Conservation (phyloP, 2,888 invertebrate genomes). For the Seira musarum region DNA sequence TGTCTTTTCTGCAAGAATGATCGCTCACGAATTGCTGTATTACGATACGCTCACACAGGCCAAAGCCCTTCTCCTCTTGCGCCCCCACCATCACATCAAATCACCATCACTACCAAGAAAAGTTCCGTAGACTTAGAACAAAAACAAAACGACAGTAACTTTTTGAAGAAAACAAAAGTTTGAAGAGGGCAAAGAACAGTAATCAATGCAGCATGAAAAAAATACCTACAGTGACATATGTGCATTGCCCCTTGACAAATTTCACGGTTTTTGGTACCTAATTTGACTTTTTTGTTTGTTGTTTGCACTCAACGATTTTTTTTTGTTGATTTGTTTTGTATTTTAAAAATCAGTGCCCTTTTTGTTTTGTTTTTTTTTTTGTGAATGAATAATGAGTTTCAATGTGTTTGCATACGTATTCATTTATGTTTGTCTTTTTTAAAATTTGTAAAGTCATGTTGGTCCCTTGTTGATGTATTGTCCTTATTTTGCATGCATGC, state of each 20-base stretch:
- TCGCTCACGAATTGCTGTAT: conserved; percentile 2
- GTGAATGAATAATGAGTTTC: too few species aligned
- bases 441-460: neutral
- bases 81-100: too few species aligned
- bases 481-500: conserved; percentile 34
- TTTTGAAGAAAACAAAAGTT: conserved; percentile 5
- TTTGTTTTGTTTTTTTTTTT: too few species aligned
- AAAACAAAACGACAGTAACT: conserved; percentile 2
- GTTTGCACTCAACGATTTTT: neutral
- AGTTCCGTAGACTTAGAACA: neutral
- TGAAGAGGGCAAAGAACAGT: neutral
- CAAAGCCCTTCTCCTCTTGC: conserved; percentile 36
- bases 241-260: conserved; percentile 1
- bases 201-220: conserved; percentile 1
- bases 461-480: conserved; percentile 15
- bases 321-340: too few species aligned
- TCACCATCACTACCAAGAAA: too few species aligned
- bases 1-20: conserved; percentile 34
- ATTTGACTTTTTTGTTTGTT: neutral
- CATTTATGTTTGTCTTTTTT: neutral
- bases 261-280: conserved; percentile 7
- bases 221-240: neutral
- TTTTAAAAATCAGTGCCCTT: too few species aligned
- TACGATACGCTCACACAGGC: conserved; percentile 12
- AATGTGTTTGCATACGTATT: too few species aligned